Percentiles rank a stretch among this genome's conserved stretches.
Conservation (phyloP, 2,797 vertebrate genomes). For the Delichon dasypus region DNA sequence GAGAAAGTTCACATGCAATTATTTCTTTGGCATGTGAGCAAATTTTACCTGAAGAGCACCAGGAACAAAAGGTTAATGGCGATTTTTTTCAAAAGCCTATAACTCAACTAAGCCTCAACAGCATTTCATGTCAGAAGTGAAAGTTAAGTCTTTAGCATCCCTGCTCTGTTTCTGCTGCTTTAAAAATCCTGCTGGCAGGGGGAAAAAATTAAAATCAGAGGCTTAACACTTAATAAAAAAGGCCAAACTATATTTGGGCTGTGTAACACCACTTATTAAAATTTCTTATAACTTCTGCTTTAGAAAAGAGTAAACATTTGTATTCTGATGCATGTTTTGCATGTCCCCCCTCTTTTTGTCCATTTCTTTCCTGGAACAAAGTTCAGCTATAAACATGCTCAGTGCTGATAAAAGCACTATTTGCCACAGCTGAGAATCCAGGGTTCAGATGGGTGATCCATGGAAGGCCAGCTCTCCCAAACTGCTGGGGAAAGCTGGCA, state of each 20-base stretch:
- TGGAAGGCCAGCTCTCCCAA: rapidly evolving
- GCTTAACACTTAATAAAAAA: not conserved
- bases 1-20: not conserved
- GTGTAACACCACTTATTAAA: not conserved
- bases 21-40: slow-evolving; percentile 11
- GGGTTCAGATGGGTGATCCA: not conserved
- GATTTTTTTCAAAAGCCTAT: slow-evolving; percentile 23
- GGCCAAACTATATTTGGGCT: not conserved
- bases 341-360: not conserved
- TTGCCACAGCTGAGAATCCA: not conserved
- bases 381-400: not conserved
- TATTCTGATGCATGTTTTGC: not conserved
- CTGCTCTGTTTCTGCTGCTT: not conserved
- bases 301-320: not conserved
- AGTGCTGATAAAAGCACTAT: not conserved
- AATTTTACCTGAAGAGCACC: slow-evolving; percentile 19
- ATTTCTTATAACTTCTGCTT: not conserved
- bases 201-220: not conserved
- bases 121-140: not conserved
- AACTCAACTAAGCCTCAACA: not conserved
- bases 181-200: not conserved
- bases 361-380: not conserved
- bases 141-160: not conserved
- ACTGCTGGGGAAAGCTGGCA: not conserved
- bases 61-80: slow-evolving; percentile 41